These are phyloP conservation scores for Saxidomus purpurata DNA, from an alignment of 1,140 invertebrate genomes.

Conservation along the genomic window DNA sequence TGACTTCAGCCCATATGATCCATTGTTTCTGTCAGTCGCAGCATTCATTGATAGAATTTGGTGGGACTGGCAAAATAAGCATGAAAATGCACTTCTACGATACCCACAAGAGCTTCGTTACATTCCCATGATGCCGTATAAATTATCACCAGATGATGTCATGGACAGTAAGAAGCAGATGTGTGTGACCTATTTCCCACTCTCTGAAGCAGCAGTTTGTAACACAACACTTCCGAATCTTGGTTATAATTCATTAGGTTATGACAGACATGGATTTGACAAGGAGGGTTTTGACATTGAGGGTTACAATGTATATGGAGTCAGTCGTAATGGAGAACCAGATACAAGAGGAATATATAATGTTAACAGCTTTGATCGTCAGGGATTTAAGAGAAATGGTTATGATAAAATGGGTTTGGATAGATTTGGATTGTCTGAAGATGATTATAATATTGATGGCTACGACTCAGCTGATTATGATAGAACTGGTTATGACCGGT, in stretches of 20 bases:
- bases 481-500: constrained; percentile 77
- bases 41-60: constrained; percentile 81
- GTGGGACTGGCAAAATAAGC: constrained; percentile 78
- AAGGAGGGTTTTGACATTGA: constrained; percentile 75
- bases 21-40: constrained; percentile 74
- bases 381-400: constrained; percentile 76
- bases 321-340: constrained; percentile 68
- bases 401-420: constrained; percentile 78
- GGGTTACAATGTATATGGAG: constrained; percentile 74
- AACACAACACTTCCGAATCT: constrained; percentile 71
- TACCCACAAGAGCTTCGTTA: constrained; percentile 73
- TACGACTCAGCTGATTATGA: constrained; percentile 78
- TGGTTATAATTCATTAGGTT: constrained; percentile 73
- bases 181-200: constrained; percentile 78
- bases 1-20: constrained; percentile 77
- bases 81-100: constrained; percentile 69
- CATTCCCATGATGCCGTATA: constrained; percentile 78
- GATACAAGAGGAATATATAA: constrained; percentile 75
- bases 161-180: constrained; percentile 76
- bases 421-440: constrained; percentile 74
- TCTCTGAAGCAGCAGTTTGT: constrained; percentile 75
- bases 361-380: constrained; percentile 72
- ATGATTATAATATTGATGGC: constrained; percentile 79
- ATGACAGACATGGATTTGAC: constrained; percentile 77
- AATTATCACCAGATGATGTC: constrained; percentile 76